Base-by-base conservation (phyloP, 2,888 invertebrate genomes). In the Deroplatys truncata region DNA sequence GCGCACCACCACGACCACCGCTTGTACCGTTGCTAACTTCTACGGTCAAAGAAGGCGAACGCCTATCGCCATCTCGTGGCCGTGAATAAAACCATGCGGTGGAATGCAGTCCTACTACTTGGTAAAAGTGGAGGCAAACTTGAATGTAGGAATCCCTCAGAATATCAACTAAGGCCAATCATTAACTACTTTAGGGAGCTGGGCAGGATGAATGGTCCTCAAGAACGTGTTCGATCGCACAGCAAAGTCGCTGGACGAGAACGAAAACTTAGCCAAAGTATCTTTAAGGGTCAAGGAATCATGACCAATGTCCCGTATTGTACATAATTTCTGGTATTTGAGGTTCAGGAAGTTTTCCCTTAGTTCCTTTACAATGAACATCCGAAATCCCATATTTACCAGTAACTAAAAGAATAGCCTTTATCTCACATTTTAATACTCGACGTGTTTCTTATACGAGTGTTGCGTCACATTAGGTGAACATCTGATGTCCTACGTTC, bases 51-150 rank as follows among this genome's bases (percentile, higher is more conserved):
- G 72, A 86, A 25, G 56, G 15, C 15, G 86, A 82, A 15, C 29
- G 35, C 82, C 35, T 31, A 83, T 82, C 83, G 87, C 87, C 83
- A 87, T 87, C 87, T 87, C 83, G 82, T 87, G 87, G 56, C 25
- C 56, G 56, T 20, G 16, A 20, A 1, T 20, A 72, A 72, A 72
- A 72, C 56, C 25, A 72, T 20, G 56, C 56, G 56, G 56, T 72
- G 56, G 56, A 72, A 72, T 72, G 56, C 56, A 72, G 56, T 72
- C 7, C n/a, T 85, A 85, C 85, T 85, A 85, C 43, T 85, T 85
- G 49, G 35, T 28, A 25, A n/a, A 49, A 28, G 15, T 85, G 29
- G 31, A 72, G 29, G 31, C 86, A 56, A 86, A 86, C 56, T 72
- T 72, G 56, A 72, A 56, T 56, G 56, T 20, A 56, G 56, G 56